phyloP scores from a whole-genome alignment of 2,888 invertebrate species.

The Drosophila subsilvestris region DNA sequence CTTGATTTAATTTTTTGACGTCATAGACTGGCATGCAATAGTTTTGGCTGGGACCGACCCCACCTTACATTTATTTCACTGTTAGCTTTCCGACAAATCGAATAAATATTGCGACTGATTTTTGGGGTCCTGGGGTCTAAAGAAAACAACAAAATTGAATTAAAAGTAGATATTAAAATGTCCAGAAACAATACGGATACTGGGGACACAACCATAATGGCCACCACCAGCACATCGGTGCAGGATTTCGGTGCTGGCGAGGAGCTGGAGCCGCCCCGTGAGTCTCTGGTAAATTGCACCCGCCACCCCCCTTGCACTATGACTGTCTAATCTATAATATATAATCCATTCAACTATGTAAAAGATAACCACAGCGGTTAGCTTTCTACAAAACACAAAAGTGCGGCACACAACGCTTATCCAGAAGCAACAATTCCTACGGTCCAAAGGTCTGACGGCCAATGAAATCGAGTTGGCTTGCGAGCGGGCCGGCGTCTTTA shows the following conservation, averaged over 20 bases:
- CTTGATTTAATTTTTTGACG: neutral
- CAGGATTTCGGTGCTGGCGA: constrained; percentile 45
- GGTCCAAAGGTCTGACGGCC: constrained; percentile 90
- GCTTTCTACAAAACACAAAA: constrained; percentile 94
- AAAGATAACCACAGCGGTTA: constrained; percentile 93
- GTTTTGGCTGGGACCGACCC: neutral
- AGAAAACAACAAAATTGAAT: constrained; percentile 79
- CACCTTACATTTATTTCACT: neutral
- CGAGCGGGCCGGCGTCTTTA: constrained; percentile 86
- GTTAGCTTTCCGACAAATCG: constrained; percentile 5
- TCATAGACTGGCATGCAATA: neutral
- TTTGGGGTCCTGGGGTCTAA: constrained; percentile 21
- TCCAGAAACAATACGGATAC: constrained; percentile 81
- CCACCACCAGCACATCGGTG: constrained; percentile 53
- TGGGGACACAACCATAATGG: constrained; percentile 78
- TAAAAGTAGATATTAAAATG: constrained; percentile 82
- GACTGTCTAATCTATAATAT: constrained; percentile 69
- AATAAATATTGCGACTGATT: constrained; percentile 40
- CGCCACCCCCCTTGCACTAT: neutral
- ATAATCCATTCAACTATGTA: constrained; percentile 32
- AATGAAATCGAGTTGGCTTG: constrained; percentile 90
- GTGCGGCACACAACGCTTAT: constrained; percentile 90
- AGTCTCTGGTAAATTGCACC: constrained; percentile 77
- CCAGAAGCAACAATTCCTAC: constrained; percentile 91
- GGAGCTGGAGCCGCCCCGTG: constrained; percentile 76